phyloP scores from a whole-genome alignment of 2,888 invertebrate species.

The Blera fallax region DNA sequence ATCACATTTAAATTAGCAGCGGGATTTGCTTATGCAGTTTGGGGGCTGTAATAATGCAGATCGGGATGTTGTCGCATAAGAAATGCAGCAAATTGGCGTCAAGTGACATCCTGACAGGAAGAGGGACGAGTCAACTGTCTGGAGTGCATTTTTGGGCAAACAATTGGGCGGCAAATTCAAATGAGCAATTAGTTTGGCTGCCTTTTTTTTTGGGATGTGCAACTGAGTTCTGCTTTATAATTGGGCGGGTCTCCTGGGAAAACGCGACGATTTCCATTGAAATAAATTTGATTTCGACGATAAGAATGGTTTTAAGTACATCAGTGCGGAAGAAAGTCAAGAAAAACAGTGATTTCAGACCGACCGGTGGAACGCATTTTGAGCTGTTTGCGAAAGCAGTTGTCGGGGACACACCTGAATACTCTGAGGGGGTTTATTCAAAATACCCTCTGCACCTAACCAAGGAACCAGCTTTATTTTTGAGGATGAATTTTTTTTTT shows the following conservation, averaged over 20 bases:
- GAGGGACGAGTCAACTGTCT: background rate
- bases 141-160: background rate
- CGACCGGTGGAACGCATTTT: no score
- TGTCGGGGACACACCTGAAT: no score
- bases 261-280: background rate
- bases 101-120: slow-evolving; percentile 37
- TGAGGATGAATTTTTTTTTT: no score
- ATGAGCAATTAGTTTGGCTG: slow-evolving; percentile 52
- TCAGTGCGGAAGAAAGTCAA: no score
- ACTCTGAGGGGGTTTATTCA: no score
- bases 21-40: slow-evolving; percentile 58
- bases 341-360: no score
- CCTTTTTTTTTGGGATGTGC: background rate
- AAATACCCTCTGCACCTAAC: no score
- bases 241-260: slow-evolving; percentile 25
- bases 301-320: no score
- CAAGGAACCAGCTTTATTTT: no score
- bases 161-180: slow-evolving; percentile 55
- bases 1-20: slow-evolving; percentile 68
- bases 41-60: slow-evolving; percentile 16
- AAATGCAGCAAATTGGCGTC: slow-evolving; percentile 51
- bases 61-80: background rate
- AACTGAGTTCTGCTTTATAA: background rate
- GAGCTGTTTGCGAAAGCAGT: no score
- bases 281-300: background rate